phyloP scores from a whole-genome alignment of 37 sponge, comb jelly and placozoan genomes.

The Crambe crambe region DNA sequence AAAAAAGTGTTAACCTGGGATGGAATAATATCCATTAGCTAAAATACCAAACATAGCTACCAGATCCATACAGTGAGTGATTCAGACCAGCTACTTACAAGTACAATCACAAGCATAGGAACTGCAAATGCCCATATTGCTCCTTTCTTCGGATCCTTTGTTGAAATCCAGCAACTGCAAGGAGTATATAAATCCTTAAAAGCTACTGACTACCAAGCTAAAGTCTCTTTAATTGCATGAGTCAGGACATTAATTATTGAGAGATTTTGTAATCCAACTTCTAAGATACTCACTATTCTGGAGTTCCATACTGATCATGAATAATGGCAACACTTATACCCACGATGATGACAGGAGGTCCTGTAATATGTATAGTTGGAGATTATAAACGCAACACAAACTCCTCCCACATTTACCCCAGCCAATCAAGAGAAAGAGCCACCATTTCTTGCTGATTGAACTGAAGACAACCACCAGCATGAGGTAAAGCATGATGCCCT shows the following conservation, averaged over 20 bases:
- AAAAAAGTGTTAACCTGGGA: too few relatives aligned
- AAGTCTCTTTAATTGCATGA: too few relatives aligned
- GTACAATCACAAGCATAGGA: slow-evolving; percentile 36
- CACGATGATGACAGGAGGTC: background rate
- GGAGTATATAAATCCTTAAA: too few relatives aligned
- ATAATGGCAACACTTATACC: background rate
- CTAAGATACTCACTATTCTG: background rate
- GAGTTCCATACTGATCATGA: background rate
- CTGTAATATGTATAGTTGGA: background rate
- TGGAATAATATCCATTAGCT: too few relatives aligned
- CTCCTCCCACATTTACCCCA: slow-evolving; percentile 31
- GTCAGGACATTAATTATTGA: too few relatives aligned
- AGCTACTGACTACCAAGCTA: background rate
- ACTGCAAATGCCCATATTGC: slow-evolving; percentile 51
- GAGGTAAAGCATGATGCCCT: slow-evolving; percentile 69
- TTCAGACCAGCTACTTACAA: too few relatives aligned
- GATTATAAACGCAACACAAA: background rate
- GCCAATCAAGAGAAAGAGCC: slow-evolving; percentile 57
- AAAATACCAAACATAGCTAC: too few relatives aligned
- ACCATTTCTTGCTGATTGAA: slow-evolving; percentile 34
- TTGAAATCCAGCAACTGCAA: slow-evolving; percentile 51
- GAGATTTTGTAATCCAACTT: too few relatives aligned
- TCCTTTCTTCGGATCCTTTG: slow-evolving; percentile 17
- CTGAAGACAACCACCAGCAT: slow-evolving; percentile 65
- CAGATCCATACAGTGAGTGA: too few relatives aligned